Base-by-base conservation (phyloP, 2,113 vertebrate genomes). In the Thunnus thynnus region DNA sequence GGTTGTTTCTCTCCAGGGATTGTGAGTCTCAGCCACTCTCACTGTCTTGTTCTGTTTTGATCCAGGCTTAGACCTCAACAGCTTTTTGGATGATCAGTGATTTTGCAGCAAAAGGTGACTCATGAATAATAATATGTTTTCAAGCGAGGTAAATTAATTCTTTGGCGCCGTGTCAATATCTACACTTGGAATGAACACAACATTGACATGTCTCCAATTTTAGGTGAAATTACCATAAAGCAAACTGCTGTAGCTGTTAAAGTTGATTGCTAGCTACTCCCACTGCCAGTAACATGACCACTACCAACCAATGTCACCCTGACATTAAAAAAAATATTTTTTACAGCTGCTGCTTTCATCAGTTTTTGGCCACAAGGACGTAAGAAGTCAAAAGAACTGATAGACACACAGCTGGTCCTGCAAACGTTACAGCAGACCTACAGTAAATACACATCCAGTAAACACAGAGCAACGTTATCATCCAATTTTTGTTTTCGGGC, bases 121-220 rank as follows among this genome's bases (percentile, higher is more conserved):
- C 87, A 86, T 92, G 83, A 91, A 89, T 90, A 88, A 88, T 89
- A 72, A 90, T 85, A 51, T 79, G 62, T 81, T 88, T 89, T 83
- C 71, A 69, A 86, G 77, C 51, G 66, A 50, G 52, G 50, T 77
- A 84, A 90, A 91, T 90, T 74, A 82, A 88, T 88, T 91, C 69
- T 88, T 83, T 85, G 83, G 82, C 55, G 5, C 68, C 5, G 30
- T 83, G 72, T 84, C 84, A 83, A 74, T 84, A 68, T 74, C 66
- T 36, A 62, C 61, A 27, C 44, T 86, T 72, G 74, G 61, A 82
- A 20, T 74, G 77, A 88, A 88, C 63, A 82, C 65, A 71, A 25
- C 77, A 66, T 13, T 84, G 80, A 88, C 78, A 61, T 4, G 69
- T 65, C 47, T 80, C 63, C 66, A 79, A 48, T 76, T 78, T 83